phyloP scores from a whole-genome alignment of 2,888 invertebrate genomes.

The Chrysolina oricalcia region DNA sequence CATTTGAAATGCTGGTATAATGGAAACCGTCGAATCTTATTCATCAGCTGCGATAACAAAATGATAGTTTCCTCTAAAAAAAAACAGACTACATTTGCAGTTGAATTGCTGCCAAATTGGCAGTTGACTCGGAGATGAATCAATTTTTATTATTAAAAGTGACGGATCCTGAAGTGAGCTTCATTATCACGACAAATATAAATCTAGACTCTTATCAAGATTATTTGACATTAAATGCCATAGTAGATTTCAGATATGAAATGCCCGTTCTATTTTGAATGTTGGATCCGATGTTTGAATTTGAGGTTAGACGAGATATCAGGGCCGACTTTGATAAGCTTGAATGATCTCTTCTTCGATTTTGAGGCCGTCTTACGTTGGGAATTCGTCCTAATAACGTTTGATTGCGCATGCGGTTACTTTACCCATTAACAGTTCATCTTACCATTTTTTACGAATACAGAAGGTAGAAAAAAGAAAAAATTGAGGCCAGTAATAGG shows the following conservation, averaged over 20 bases:
- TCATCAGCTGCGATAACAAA: slow-evolving; percentile 10
- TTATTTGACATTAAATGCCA: slow-evolving; percentile 27
- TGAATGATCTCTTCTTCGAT: background rate
- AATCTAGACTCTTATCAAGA: slow-evolving; percentile 18
- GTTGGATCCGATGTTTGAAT: background rate
- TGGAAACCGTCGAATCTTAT: background rate
- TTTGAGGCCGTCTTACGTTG: background rate
- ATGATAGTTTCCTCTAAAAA: slow-evolving; percentile 2
- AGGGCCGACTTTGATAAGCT: background rate
- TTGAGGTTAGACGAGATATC: background rate
- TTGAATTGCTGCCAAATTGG: slow-evolving; percentile 21
- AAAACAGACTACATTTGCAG: slow-evolving; percentile 1
- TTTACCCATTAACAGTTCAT: no score
- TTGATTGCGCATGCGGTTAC: background rate
- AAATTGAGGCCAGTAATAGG: no score
- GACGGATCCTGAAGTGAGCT: background rate
- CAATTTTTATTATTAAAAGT: slow-evolving; percentile 23
- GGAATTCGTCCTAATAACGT: no score
- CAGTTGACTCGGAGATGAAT: slow-evolving; percentile 17
- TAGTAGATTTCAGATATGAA: slow-evolving; percentile 25
- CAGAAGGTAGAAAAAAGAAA: no score
- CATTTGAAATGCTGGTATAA: background rate
- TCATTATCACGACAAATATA: slow-evolving; percentile 24
- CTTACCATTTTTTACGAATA: no score
- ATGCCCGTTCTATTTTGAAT: slow-evolving; percentile 13